These are phyloP conservation scores for Eustalomyia histrio DNA, from an alignment of 2,888 invertebrate genomes.

Conservation along the genomic window DNA sequence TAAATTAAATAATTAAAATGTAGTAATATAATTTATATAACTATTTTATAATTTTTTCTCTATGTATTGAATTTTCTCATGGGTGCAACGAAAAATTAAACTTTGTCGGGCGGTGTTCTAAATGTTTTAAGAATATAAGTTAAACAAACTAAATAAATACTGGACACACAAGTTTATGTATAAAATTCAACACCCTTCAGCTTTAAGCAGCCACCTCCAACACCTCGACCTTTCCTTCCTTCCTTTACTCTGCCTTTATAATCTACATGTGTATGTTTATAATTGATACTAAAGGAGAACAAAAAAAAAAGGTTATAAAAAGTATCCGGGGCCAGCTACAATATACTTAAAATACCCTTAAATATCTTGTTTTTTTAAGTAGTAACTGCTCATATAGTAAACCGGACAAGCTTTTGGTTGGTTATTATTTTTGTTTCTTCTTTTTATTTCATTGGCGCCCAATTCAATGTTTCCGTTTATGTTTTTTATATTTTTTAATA, in stretches of 20 bases:
- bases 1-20: too few relatives aligned
- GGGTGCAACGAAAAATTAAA: too few relatives aligned
- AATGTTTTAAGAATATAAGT: constrained; percentile 5
- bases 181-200: neutral
- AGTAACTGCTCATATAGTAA: neutral
- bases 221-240: neutral
- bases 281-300: constrained; percentile 2
- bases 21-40: too few relatives aligned
- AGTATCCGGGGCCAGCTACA: neutral
- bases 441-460: constrained; percentile 1
- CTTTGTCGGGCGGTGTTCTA: too few relatives aligned
- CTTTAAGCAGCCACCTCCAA: neutral
- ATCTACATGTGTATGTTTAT: neutral
- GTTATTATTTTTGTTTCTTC: neutral
- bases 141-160: constrained; percentile 10
- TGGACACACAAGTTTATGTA: neutral
- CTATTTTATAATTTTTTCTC: too few relatives aligned
- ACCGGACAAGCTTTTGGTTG: neutral
- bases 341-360: neutral
- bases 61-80: too few relatives aligned
- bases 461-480: neutral
- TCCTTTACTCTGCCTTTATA: neutral
- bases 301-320: neutral
- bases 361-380: neutral
- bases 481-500: neutral